phyloP scores from a whole-genome alignment of 2,888 invertebrate species.

The Drymonia ruficornis region DNA sequence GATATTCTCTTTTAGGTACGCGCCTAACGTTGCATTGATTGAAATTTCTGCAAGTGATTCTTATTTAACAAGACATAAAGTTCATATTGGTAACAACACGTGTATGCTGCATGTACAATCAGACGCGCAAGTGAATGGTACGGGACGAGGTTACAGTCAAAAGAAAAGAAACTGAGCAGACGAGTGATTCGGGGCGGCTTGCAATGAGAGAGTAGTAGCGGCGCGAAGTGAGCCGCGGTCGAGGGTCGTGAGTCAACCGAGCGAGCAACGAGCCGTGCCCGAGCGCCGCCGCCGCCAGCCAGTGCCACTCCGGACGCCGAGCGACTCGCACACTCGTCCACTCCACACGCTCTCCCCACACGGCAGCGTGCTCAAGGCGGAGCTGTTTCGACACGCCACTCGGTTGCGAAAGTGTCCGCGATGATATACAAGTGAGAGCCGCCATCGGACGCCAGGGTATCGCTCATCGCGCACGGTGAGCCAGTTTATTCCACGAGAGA shows the following conservation, averaged over 20 bases:
- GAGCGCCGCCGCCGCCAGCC: slow-evolving; percentile 29
- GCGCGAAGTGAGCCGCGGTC: slow-evolving; percentile 65
- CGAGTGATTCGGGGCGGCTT: slow-evolving; percentile 24
- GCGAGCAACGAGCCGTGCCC: slow-evolving; percentile 29
- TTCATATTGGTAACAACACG: not conserved
- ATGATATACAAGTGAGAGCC: slow-evolving; percentile 85
- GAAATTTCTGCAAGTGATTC: not conserved
- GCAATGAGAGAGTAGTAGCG: slow-evolving; percentile 28
- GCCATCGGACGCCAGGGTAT: slow-evolving; percentile 74
- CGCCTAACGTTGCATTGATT: not conserved
- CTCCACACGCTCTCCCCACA: slow-evolving; percentile 54
- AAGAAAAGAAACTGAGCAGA: slow-evolving; percentile 22
- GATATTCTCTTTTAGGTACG: too few species aligned
- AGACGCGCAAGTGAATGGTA: slow-evolving; percentile 46
- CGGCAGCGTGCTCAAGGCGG: slow-evolving; percentile 65
- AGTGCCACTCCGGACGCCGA: slow-evolving; percentile 43
- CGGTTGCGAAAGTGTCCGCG: slow-evolving; percentile 83
- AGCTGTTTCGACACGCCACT: slow-evolving; percentile 77
- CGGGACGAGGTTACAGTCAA: slow-evolving; percentile 40
- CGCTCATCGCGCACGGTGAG: slow-evolving; percentile 83
- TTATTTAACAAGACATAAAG: not conserved
- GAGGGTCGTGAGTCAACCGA: slow-evolving; percentile 53
- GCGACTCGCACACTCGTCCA: slow-evolving; percentile 33
- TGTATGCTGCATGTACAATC: slow-evolving; percentile 3
- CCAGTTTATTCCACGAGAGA: slow-evolving; percentile 75